Evolutionary conservation across 2,113 vertebrate genomes (phyloP).

Genomic region (Thalassarche chlororhynchos): DNA sequence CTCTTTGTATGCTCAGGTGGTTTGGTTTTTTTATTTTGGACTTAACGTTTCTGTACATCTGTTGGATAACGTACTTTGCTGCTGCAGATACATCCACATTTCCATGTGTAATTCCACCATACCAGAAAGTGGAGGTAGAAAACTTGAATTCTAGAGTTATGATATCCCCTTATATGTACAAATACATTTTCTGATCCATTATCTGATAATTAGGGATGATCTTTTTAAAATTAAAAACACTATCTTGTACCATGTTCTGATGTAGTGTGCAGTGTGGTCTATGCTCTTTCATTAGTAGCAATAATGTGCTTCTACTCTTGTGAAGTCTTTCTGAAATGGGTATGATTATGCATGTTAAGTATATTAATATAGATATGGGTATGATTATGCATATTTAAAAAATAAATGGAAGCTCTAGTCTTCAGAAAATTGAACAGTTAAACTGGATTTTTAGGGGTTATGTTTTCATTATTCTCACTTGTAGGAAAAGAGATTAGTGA

Average conservation of each 20-base stretch:
- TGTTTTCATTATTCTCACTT: background rate
- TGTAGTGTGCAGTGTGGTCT: background rate
- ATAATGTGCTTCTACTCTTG: background rate
- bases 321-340: background rate
- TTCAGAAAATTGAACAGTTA: background rate
- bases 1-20: background rate
- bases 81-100: background rate
- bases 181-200: background rate
- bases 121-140: background rate
- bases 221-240: background rate
- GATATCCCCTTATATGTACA: background rate
- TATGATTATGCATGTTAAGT: background rate
- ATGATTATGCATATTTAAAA: background rate
- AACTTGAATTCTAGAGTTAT: background rate
- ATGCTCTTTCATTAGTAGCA: background rate
- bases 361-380: background rate
- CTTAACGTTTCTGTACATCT: background rate
- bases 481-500: background rate
- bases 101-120: background rate
- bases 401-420: background rate
- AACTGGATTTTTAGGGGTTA: background rate
- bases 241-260: background rate
- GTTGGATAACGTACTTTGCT: background rate
- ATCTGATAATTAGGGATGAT: background rate
- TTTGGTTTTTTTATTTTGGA: background rate